Conservation (phyloP, 1,140 invertebrate genomes). For the Heliothis subflexa region DNA sequence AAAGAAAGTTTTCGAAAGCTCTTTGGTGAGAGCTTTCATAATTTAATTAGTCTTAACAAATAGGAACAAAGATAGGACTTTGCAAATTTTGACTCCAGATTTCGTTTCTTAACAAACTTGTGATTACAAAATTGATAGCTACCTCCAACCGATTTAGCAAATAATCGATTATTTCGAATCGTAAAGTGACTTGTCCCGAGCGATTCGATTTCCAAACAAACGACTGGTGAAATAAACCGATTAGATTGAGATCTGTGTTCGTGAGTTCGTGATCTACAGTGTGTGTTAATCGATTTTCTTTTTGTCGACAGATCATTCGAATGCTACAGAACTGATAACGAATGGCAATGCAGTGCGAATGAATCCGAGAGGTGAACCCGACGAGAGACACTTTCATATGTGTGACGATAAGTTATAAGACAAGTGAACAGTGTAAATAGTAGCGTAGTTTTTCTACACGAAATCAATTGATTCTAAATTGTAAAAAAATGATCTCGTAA, state of each 20-base stretch:
- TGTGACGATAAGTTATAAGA: slow-evolving; percentile 69
- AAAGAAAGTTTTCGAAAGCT: background rate
- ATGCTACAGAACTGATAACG: slow-evolving; percentile 65
- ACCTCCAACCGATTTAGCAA: background rate
- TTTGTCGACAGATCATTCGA: slow-evolving; percentile 67
- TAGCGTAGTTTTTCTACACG: slow-evolving; percentile 20
- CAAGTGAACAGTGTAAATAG: slow-evolving; percentile 29
- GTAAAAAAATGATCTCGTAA: slow-evolving; percentile 25
- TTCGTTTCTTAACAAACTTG: background rate
- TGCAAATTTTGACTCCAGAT: background rate
- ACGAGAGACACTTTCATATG: slow-evolving; percentile 54
- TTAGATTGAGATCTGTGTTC: background rate
- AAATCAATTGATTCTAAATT: slow-evolving; percentile 14
- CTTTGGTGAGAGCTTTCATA: background rate
- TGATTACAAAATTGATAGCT: background rate
- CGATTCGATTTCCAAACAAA: slow-evolving; percentile 29
- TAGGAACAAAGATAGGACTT: background rate
- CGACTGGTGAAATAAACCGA: background rate
- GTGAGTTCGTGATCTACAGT: background rate
- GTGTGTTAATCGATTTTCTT: slow-evolving; percentile 11
- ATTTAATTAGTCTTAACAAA: background rate
- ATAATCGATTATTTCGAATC: background rate
- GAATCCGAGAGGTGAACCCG: slow-evolving; percentile 60
- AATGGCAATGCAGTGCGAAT: slow-evolving; percentile 64
- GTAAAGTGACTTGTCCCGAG: background rate